phyloP scores from a whole-genome alignment of 2,797 vertebrate species.

The Argya squamiceps region DNA sequence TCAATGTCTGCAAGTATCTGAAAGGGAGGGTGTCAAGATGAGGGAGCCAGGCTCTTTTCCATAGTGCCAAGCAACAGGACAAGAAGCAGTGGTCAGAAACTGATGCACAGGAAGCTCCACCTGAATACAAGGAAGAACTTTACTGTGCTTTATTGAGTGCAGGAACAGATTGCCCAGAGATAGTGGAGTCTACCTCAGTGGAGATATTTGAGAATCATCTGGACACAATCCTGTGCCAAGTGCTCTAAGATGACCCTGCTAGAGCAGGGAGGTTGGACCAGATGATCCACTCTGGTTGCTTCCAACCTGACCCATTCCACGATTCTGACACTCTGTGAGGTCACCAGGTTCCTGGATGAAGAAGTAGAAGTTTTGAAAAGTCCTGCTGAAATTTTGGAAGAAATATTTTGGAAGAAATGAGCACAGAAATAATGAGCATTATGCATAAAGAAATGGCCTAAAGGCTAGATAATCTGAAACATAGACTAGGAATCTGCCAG shows the following conservation, averaged over 20 bases:
- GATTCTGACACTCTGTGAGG: not conserved
- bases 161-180: not conserved
- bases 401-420: not conserved
- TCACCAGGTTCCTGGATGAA: not conserved
- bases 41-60: not conserved
- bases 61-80: not conserved
- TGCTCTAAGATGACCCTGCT: not conserved
- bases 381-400: not conserved
- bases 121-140: not conserved
- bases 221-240: not conserved
- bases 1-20: not conserved
- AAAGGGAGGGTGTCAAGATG: not conserved
- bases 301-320: not conserved
- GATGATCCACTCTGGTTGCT: not conserved
- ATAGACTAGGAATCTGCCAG: not conserved
- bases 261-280: not conserved
- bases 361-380: not conserved
- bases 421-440: not conserved
- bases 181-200: not conserved
- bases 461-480: not conserved
- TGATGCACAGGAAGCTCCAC: not conserved
- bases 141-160: not conserved
- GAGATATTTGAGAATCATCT: not conserved
- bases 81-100: not conserved
- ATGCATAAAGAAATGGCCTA: not conserved